These are phyloP conservation scores for Tetrao urogallus DNA, from an alignment of 2,113 vertebrate genomes.

Conservation along the genomic window DNA sequence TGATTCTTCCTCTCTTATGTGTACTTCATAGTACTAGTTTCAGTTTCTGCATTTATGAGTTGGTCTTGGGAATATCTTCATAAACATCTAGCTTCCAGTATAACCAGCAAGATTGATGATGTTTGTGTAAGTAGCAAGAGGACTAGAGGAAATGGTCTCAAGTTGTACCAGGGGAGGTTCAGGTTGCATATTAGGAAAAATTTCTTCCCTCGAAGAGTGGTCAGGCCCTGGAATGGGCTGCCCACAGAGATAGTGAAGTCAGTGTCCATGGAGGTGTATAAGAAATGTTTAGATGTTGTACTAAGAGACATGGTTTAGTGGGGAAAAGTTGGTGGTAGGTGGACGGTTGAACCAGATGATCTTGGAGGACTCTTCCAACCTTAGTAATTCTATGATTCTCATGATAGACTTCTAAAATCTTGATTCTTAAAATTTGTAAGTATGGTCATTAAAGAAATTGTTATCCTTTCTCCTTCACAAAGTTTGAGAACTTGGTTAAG, in stretches of 20 bases:
- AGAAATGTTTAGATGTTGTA: too few relatives aligned
- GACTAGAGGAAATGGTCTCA: too few relatives aligned
- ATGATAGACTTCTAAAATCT: background rate
- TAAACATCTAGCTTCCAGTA: background rate
- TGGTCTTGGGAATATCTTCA: background rate
- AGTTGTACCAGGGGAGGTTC: too few relatives aligned
- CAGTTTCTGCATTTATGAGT: background rate
- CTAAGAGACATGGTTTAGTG: too few relatives aligned
- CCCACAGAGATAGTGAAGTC: too few relatives aligned
- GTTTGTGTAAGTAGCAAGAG: background rate
- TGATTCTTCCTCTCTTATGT: background rate
- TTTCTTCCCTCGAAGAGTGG: too few relatives aligned
- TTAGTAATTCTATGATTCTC: background rate
- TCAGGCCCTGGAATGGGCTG: too few relatives aligned
- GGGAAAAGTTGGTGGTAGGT: too few relatives aligned
- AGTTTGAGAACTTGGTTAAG: background rate
- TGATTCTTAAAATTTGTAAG: slow-evolving; percentile 1
- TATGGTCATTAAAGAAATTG: background rate
- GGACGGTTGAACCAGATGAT: too few relatives aligned
- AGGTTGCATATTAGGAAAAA: too few relatives aligned
- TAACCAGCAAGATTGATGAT: background rate
- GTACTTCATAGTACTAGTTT: background rate
- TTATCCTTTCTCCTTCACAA: background rate
- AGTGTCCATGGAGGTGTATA: too few relatives aligned
- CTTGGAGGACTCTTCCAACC: too few relatives aligned